These are phyloP conservation scores for Amphiduros pacificus DNA, from an alignment of 2,888 invertebrate species.

Conservation along the genomic window DNA sequence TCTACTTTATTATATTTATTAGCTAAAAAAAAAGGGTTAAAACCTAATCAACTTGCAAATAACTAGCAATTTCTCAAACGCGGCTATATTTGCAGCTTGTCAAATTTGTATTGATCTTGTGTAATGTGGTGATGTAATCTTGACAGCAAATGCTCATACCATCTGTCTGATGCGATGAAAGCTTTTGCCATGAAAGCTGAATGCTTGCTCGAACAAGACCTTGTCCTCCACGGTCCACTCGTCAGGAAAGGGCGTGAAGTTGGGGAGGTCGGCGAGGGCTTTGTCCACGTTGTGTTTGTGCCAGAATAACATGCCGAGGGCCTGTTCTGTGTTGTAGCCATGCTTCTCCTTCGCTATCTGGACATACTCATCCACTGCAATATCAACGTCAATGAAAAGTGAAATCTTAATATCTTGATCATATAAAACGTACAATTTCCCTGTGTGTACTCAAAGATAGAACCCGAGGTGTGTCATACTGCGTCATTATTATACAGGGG, in stretches of 20 bases:
- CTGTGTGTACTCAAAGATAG: no score
- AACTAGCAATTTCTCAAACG: no score
- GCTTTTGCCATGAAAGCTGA: slow-evolving; percentile 96
- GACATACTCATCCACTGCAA: slow-evolving; percentile 92
- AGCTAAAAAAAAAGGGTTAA: no score
- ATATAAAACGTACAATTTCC: background rate
- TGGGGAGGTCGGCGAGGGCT: slow-evolving; percentile 89
- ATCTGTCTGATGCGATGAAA: slow-evolving; percentile 96
- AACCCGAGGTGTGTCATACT: no score
- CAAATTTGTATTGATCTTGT: no score
- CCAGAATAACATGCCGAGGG: slow-evolving; percentile 96
- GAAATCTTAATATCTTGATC: background rate
- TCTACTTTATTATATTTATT: no score
- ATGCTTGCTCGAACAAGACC: slow-evolving; percentile 96
- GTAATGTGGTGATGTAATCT: no score
- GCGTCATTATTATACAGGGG: no score
- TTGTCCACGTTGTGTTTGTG: slow-evolving; percentile 93
- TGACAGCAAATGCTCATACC: no score
- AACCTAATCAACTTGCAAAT: no score
- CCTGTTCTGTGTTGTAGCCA: slow-evolving; percentile 96
- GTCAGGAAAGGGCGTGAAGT: slow-evolving; percentile 96
- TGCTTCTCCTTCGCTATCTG: slow-evolving; percentile 93
- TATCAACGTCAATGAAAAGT: background rate
- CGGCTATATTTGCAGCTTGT: no score
- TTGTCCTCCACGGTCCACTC: slow-evolving; percentile 99